Evolutionary conservation across 2,888 invertebrate species (phyloP), one percentile per base, ranked within the genome.

Genomic region (Diaperis boleti): DNA sequence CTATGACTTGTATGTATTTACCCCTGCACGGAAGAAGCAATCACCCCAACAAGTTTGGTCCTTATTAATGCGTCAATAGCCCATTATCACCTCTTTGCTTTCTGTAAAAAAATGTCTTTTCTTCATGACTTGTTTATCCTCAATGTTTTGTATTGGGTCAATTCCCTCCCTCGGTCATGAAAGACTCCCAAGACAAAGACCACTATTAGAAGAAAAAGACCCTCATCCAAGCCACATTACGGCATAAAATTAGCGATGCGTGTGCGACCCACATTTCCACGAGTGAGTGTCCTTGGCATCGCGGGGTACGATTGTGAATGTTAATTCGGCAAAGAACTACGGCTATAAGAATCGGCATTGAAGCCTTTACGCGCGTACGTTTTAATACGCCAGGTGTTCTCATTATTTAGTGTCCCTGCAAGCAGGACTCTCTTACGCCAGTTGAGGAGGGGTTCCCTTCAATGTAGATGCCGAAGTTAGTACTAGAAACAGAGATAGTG

Each of bases 281-380:
- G 65, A 69, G 69, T 64, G 68, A 64, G 69, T 64, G 71, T 64
- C 71, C 71, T 71, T 71, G 71, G 64, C 68, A 71, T 64, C 61
- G 31, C 47, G 55, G 47, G 47, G 55, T 26, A 39, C 52, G 18
- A 61, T 61, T 61, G 54, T 61, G 31, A 54, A 15, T 22, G 47
- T 47, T 47, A 55, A 61, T 61, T 61, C 61, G 55, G 26, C 44
- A 33, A 49, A 60, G 57, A 55, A 26, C 37, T 47, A 29, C 55
- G 13, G 14, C 31, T 11, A 20, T 4, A 13, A 47, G 42, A 39
- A 42, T 29, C 35, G 61, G 54, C 26, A 62, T 67, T 59, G 55
- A 60, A 47, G 14, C 44, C 50, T 41, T 44, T 22, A 31, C 31
- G 57, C 47, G 49, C 59, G 29, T 59, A 54, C 61, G 61, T 61